These are phyloP conservation scores for Yponomeuta evonymella DNA, from an alignment of 2,888 invertebrate species.

Conservation along the genomic window DNA sequence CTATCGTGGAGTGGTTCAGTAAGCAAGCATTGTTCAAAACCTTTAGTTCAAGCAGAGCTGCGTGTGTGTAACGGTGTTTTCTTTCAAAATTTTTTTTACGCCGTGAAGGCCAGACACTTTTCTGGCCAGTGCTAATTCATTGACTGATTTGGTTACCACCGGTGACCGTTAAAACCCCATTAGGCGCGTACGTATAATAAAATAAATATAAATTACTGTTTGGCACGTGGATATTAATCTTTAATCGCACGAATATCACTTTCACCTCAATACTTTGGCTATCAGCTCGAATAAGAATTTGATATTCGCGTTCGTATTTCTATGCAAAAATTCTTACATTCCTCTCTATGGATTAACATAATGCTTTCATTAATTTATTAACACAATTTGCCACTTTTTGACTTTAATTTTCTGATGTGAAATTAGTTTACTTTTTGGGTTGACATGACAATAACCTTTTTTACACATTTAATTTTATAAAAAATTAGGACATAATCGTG, in stretches of 20 bases:
- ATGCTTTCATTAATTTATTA: background rate
- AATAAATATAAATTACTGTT: background rate
- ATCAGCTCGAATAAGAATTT: slow-evolving; percentile 23
- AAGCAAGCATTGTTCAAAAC: background rate
- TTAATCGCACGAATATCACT: slow-evolving; percentile 26
- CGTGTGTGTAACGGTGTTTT: background rate
- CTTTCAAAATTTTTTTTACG: background rate
- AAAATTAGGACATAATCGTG: background rate
- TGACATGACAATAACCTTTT: background rate
- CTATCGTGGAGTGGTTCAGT: background rate
- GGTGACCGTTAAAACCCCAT: background rate
- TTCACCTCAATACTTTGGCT: slow-evolving; percentile 31
- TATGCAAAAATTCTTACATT: background rate
- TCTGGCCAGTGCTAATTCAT: background rate
- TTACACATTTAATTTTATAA: no score
- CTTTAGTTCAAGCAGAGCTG: background rate
- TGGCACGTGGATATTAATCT: background rate
- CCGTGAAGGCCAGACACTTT: background rate
- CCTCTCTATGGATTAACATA: background rate
- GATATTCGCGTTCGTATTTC: background rate
- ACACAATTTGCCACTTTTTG: background rate
- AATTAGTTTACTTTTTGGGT: background rate
- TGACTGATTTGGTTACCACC: background rate
- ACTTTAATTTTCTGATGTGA: background rate
- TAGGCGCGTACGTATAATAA: background rate